Evolutionary conservation across 2,113 vertebrate genomes (phyloP), one percentile per base, ranked within the genome.

Genomic region (Myotis brandtii): DNA sequence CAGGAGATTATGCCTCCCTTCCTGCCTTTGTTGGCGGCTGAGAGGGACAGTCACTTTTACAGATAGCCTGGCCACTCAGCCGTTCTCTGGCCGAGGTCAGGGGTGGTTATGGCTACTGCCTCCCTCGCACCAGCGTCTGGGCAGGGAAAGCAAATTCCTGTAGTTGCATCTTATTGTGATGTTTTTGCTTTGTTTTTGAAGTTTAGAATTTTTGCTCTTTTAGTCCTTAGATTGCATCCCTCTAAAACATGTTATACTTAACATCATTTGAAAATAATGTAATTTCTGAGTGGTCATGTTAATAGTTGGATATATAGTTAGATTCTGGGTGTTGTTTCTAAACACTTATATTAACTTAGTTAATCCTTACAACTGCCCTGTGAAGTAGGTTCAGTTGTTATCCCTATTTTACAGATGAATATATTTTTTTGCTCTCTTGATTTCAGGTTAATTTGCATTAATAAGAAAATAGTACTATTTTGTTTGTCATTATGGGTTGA

Each of bases 81-180:
- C 43, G 2, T 0, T 0, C 46, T 75, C 43, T 82, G 77, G 34
- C 56, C 3, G 20, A 77, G 14, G 32, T 66, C 66, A 18, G 54
- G 18, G 50, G 9, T 72, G 67, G 30, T n/a, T 64, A 13, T 3
- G 54, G 48, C 32, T 8, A 9, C n/a, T 81, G 66, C 16, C n/a
- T 48, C 0, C 1, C 30, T 48, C 0, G 1, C 9, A 9, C 17
- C 2, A 46, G 6, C 0, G 4, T 27, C 32, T 12, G 1, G 0
- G 62, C 0, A 1, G 25, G n/a, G 30, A 89, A 62, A 76, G 67
- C 43, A 34, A 4, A 70, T 87, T 86, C 64, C 69, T 66, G 9
- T 56, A 77, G 50, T 23, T 85, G 77, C 86, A 6, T 64, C 93
- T 56, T n/a, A 37, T n/a, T 79, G 48, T 66, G 77, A 48, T 80